Base-by-base conservation (phyloP, 2,888 invertebrate species). In the Metellina segmentata region DNA sequence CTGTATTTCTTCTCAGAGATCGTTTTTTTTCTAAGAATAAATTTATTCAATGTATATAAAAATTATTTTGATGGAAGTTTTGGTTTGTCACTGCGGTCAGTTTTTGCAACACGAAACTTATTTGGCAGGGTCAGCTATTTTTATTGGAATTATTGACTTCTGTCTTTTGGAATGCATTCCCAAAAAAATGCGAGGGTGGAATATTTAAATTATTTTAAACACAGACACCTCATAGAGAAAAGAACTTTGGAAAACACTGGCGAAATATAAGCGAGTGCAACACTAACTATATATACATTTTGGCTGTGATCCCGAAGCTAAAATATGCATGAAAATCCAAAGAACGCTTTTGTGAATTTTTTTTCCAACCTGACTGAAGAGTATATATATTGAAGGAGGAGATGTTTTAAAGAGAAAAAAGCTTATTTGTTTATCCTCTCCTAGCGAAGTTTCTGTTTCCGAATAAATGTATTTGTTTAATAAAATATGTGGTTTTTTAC, bases 401-500 rank as follows among this genome's bases (percentile, higher is more conserved):
- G 53, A 53, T 34, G 34, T 61, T 78, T 20, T 79, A n/a, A 13
- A 20, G 16, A 11, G 16, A 61, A 16, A 16, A 61, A 61, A n/a
- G 19, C 61, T 79, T 20, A 61, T 61, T 69, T 13, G 79, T 61
- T 79, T 16, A 75, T 75, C 75, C 61, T 75, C 74, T 61, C 34
- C 72, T 85, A 61, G 85, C 9, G 52, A 74, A 53, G 11, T 61
- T 69, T 74, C 34, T 74, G 74, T 85, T 61, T 61, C 61, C 16
- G 19, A 75, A 85, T 85, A 85, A 74, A 85, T 85, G 85, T 85
- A 85, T 85, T 75, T 85, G 85, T 85, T 85, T 74, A 85, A 61
- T 61, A 85, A 85, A 83, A 48, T 75, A 61, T 61, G 61, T 61
- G 61, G 61, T 61, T 61, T 61, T 61, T 11, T 11, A 61, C 13